Evolutionary conservation across 53 echinoderm and acorn worm genomes (phyloP).

Genomic region (Arbacia lixula): DNA sequence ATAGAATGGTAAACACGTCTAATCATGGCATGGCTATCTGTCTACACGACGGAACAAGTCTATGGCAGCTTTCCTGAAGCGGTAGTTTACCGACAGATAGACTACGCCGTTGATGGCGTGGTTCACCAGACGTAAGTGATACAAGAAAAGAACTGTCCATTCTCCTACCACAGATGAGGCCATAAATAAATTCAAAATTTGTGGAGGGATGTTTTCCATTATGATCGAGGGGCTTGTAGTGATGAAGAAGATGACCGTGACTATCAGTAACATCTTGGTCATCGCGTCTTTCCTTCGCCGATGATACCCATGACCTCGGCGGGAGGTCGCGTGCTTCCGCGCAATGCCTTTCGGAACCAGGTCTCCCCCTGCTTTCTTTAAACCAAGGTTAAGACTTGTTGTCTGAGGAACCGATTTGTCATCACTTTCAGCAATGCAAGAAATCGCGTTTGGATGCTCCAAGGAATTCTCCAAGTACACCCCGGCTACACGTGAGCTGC

Average conservation of each 20-base stretch:
- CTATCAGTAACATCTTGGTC: conserved; percentile 26
- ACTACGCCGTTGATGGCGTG: conserved; percentile 18
- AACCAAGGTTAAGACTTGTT: neutral
- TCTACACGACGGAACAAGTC: neutral
- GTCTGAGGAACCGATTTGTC: too few species aligned
- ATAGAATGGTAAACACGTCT: too few species aligned
- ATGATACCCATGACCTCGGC: neutral
- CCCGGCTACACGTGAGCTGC: too few species aligned
- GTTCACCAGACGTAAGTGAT: neutral
- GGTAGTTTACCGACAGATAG: conserved; percentile 13
- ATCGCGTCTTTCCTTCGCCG: conserved; percentile 4
- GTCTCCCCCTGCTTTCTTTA: neutral
- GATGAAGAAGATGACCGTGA: conserved; percentile 36
- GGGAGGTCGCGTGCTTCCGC: neutral
- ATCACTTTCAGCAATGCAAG: neutral
- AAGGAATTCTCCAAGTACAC: too few species aligned
- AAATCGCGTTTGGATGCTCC: neutral
- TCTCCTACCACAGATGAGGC: neutral
- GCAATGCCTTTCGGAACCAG: neutral
- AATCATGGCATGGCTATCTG: too few species aligned
- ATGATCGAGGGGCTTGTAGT: neutral
- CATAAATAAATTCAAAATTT: neutral
- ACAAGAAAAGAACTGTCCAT: neutral
- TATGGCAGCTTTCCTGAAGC: neutral
- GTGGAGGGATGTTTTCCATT: neutral